A percentile compares a stretch with the other conserved stretches of the same genome.
phyloP scores from a whole-genome alignment of 2,113 vertebrate genomes.

The Psilopogon haemacephalus region DNA sequence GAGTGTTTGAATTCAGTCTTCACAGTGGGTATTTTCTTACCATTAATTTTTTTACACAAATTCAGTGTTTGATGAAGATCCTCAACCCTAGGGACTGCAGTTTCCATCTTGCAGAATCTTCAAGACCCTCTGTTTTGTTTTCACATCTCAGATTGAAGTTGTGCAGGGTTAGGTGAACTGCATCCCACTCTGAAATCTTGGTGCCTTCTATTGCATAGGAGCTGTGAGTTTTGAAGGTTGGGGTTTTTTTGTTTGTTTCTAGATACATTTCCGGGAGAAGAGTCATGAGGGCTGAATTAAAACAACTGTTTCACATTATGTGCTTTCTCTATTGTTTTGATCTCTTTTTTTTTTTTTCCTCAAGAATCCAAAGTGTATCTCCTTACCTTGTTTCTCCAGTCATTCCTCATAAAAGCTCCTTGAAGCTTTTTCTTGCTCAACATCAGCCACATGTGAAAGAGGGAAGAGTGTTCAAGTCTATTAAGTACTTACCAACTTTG shows the following conservation, averaged over 20 bases:
- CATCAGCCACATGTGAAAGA: background rate
- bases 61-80: background rate
- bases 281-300: background rate
- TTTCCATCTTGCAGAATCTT: background rate
- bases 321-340: background rate
- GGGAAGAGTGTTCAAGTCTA: background rate
- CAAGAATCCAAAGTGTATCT: background rate
- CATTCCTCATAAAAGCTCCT: background rate
- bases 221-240: background rate
- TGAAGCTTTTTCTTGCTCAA: background rate
- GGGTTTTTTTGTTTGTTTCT: background rate
- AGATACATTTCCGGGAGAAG: background rate
- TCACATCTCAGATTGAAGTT: background rate
- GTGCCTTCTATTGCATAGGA: too few relatives aligned
- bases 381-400: background rate
- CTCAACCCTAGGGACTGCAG: background rate
- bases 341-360: background rate
- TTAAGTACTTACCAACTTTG: background rate
- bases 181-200: background rate
- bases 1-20: constrained; percentile 35
- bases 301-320: background rate
- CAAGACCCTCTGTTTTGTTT: background rate
- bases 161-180: background rate
- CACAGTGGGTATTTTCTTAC: background rate
- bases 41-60: background rate